phyloP scores from a whole-genome alignment of 53 echinoderm and acorn worm genomes.

The Zoroaster sp. region DNA sequence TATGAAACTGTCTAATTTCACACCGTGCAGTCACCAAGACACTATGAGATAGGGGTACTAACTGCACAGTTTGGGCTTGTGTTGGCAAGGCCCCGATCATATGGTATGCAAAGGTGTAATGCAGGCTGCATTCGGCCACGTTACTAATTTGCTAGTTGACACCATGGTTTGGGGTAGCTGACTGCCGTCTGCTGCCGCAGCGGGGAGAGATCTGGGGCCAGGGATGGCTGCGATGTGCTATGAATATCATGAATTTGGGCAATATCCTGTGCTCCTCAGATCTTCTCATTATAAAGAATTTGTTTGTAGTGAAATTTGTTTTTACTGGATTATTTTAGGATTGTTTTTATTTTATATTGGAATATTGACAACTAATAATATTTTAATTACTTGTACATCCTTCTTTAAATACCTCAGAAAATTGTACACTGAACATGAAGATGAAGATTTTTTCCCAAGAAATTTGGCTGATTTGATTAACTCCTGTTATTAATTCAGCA shows the following conservation, averaged over 20 bases:
- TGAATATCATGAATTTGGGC: conserved; percentile 37
- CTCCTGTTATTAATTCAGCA: no score
- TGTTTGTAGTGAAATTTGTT: no score
- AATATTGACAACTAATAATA: no score
- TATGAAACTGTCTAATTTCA: conserved; percentile 11
- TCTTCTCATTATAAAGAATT: no score
- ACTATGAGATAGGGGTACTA: conserved; percentile 22
- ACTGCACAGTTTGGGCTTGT: neutral
- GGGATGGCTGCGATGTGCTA: neutral
- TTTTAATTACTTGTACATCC: no score
- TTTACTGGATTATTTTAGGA: no score
- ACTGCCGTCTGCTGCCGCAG: neutral
- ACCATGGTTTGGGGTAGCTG: neutral
- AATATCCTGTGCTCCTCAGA: no score
- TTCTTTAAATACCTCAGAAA: no score
- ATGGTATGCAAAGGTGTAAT: conserved; percentile 17
- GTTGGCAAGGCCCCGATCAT: neutral
- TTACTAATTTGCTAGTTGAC: conserved; percentile 41
- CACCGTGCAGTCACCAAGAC: neutral
- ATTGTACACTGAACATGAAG: no score
- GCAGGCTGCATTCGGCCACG: neutral
- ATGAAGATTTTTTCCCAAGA: no score
- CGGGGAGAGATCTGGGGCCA: conserved; percentile 1
- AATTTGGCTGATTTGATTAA: no score
- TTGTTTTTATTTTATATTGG: no score